Evolutionary conservation across 2,888 invertebrate genomes (phyloP).

Genomic region (Ormyrus nitidulus): DNA sequence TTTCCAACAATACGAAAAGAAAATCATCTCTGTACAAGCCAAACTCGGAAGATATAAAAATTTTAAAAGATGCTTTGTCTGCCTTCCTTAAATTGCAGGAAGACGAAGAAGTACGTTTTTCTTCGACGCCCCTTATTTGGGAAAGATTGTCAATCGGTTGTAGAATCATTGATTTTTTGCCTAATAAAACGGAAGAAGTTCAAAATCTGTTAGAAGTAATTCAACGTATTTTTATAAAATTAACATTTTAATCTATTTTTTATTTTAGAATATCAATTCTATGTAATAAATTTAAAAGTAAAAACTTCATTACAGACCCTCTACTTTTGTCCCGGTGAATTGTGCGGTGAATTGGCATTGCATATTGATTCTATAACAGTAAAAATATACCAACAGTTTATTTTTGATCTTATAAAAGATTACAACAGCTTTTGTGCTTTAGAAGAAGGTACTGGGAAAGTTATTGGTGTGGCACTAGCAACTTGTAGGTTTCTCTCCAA

Average conservation of each 20-base stretch:
- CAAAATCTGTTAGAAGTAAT: conserved; percentile 61
- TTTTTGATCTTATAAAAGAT: conserved; percentile 49
- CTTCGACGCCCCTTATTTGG: conserved; percentile 57
- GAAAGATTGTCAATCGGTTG: conserved; percentile 61
- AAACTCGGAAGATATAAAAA: not conserved
- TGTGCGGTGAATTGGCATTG: conserved; percentile 10
- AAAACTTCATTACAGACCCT: conserved; percentile 4
- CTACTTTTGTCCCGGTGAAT: conserved; percentile 33
- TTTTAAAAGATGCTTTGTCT: not conserved
- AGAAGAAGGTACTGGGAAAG: conserved; percentile 60
- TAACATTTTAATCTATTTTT: not conserved
- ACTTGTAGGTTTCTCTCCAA: not conserved
- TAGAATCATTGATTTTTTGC: conserved; percentile 61
- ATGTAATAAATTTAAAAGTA: not conserved
- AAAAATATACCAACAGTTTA: conserved; percentile 47
- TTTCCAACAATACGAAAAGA: conserved; percentile 7
- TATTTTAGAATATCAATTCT: not conserved
- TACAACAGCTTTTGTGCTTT: conserved; percentile 61
- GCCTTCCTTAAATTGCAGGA: not conserved
- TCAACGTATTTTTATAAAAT: not conserved
- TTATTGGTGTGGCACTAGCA: conserved; percentile 61
- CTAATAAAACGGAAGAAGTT: conserved; percentile 55
- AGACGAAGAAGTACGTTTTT: conserved; percentile 19
- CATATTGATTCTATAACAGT: conserved; percentile 34
- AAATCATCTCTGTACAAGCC: conserved; percentile 39